Conservation (phyloP, 1,140 invertebrate genomes). For the Notospermus geniculatus region DNA sequence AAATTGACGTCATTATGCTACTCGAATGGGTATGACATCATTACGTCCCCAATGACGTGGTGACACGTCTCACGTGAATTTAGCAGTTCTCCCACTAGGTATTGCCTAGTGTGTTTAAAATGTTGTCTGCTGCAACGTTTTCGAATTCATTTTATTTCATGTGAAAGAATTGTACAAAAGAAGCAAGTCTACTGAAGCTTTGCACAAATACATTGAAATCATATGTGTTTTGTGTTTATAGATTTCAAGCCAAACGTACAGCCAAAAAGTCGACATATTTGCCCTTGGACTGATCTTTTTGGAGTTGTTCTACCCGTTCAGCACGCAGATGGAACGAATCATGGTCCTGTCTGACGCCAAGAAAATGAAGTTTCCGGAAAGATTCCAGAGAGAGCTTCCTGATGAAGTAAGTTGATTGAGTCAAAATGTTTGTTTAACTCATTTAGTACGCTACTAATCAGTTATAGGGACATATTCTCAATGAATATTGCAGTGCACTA, state of each 20-base stretch:
- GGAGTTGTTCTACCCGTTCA: constrained; percentile 85
- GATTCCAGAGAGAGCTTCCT: constrained; percentile 66
- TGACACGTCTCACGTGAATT: no score
- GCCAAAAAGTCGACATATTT: constrained; percentile 96
- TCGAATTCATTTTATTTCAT: no score
- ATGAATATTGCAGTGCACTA: constrained; percentile 5
- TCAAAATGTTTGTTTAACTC: constrained; percentile 15
- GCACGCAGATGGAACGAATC: constrained; percentile 85
- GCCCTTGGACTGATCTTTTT: constrained; percentile 91
- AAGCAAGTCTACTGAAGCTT: no score
- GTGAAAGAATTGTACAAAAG: no score
- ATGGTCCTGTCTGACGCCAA: constrained; percentile 60
- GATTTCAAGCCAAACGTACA: constrained; percentile 72
- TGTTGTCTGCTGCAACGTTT: no score
- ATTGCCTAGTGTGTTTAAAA: no score
- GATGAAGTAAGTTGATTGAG: constrained; percentile 77
- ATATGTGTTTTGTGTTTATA: no score
- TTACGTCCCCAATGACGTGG: no score
- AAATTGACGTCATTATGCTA: no score
- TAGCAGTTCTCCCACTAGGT: no score
- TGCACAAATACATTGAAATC: no score
- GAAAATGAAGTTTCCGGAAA: constrained; percentile 67
- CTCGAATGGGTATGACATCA: no score
- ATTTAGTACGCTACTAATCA: constrained; percentile 12
- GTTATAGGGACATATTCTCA: constrained; percentile 19